Evolutionary conservation across 2,797 vertebrate species (phyloP), one percentile per base, ranked within the genome.

Genomic region (Nasua narica): DNA sequence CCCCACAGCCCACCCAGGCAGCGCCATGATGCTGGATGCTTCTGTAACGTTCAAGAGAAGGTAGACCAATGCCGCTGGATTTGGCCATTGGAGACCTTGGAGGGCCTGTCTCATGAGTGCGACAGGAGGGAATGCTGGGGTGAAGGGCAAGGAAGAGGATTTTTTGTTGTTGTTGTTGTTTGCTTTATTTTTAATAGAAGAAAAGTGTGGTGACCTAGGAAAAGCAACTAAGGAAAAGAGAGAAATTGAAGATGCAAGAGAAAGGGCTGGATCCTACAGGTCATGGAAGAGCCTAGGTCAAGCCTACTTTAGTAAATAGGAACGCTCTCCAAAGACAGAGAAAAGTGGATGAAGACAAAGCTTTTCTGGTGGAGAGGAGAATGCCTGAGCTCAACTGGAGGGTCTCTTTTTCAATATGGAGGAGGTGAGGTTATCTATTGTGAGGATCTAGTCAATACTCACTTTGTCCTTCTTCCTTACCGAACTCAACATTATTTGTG

Each of bases 1-100:
- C 40, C 29, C 27, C 14, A 11, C 32, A 5, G 1, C 40, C 50
- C 50, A 7, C 35, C 2, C 3, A 3, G 2, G 35, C 7, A 2
- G 3, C 18, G 5, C 29, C 16, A 25, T 23, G 54, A 3, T 3
- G 7, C 29, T 65, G 76, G 43, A 16, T 16, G n/a, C 32, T 16
- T 70, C 19, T 7, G 35, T 12, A 58, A 25, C 32, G 23, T 13
- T 12, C 13, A 32, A 35, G 50, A 74, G 37, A 46, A 15, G 0
- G 10, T 5, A 72, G 77, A 25, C n/a, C 23, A 27, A 58, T 29
- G 23, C 14, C 40, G 23, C 25, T 56, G 60, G 37, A 7, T 40
- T 19, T 19, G 70, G 21, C 48, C 11, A 35, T 4, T 32, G 72
- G 62, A 58, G 50, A 87, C 35, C 15, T 46, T 2, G n/a, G 77